A percentile compares a stretch with the other conserved stretches of the same genome.
Evolutionary conservation across 2,113 vertebrate genomes (phyloP).

Genomic region (Leucosticte australis): DNA sequence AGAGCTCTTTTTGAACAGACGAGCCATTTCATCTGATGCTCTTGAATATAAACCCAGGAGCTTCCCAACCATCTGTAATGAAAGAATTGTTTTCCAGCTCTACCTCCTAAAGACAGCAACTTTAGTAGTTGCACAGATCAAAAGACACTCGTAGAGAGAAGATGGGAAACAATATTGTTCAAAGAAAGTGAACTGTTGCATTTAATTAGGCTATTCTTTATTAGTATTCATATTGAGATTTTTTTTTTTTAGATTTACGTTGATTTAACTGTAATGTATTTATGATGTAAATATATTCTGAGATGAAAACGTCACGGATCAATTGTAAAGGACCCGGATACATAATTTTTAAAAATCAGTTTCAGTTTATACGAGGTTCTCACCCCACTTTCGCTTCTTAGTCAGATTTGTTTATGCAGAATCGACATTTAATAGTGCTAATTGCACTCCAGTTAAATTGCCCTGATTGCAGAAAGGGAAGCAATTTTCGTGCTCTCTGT

Average conservation of each 20-base stretch:
- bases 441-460: constrained; percentile 97
- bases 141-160: constrained; percentile 60
- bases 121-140: constrained; percentile 73
- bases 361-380: constrained; percentile 83
- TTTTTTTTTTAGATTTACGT: constrained; percentile 59
- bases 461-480: constrained; percentile 97
- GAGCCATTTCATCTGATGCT: constrained; percentile 38
- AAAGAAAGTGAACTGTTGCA: constrained; percentile 75
- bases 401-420: constrained; percentile 96
- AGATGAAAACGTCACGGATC: constrained; percentile 80
- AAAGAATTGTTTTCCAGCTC: constrained; percentile 70
- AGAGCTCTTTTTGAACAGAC: constrained; percentile 13
- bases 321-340: constrained; percentile 83
- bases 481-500: constrained; percentile 92
- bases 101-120: constrained; percentile 69
- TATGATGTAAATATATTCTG: constrained; percentile 83
- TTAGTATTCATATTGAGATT: constrained; percentile 67
- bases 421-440: constrained; percentile 96
- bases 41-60: constrained; percentile 32
- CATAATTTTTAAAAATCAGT: constrained; percentile 83
- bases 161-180: constrained; percentile 73
- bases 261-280: constrained; percentile 75
- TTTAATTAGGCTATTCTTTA: constrained; percentile 79
- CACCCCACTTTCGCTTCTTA: constrained; percentile 85
- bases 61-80: constrained; percentile 64